Base-by-base conservation (phyloP, 2,113 vertebrate species). In the Podilymbus podiceps region DNA sequence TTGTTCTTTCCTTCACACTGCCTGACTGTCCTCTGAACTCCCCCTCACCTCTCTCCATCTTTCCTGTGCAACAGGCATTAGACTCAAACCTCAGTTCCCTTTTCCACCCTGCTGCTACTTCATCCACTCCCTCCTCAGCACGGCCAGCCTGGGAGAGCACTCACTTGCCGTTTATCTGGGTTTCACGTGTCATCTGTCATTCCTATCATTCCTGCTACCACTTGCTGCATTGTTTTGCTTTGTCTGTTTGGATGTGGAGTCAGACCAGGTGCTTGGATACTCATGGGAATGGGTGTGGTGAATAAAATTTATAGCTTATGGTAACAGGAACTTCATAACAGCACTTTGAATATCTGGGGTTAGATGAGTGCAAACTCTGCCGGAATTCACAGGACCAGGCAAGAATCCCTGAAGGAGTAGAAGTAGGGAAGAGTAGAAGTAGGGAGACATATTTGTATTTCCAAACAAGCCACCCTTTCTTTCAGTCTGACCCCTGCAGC, bases 11-110 rank as follows among this genome's bases (percentile, higher is more conserved):
- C 91, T 93, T 96, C 90, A 88, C 75, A 40, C 59, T 83, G 81
- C 93, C 85, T 83, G 81, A 77, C 46, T 94, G 87, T 67, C 78
- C 87, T 89, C 80, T 95, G 95, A 96, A 95, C 89, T 93, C 80
- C 9, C 28, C 11, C 55, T 97, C 86, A 95, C 89, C 91, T 94
- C 92, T 50, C 58, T 74, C 67, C 53, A 66, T 95, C 89, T 95
- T 96, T 97, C 96, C 95, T 93, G 90, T 85, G 55, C 55, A 91
- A 94, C 46, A 79, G 78, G 62, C 46, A 69, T 53, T 71, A 62
- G 13, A 58, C 38, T 90, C 52, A 53, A 60, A 89, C 64, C 72
- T 91, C 83, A 62, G 62, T 15, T 91, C 69, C 47, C 31, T 95
- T 87, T 89, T 89, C 53, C 42, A 82, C 23, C 59, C 89, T 42